These are phyloP conservation scores for Oncorhynchus masou DNA, from an alignment of 2,113 vertebrate species.

Conservation along the genomic window DNA sequence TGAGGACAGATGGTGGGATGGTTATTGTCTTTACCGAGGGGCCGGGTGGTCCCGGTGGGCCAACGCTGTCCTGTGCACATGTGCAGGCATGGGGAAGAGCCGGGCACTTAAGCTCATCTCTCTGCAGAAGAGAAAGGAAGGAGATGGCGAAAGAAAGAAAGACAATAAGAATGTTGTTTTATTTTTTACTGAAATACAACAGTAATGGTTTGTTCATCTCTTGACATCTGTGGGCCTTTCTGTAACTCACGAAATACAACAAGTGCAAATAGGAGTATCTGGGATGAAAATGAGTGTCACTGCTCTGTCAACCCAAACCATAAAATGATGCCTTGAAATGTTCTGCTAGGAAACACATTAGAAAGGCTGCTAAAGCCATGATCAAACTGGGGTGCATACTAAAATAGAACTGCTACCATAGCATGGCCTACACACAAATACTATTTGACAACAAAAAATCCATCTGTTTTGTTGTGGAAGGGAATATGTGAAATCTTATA, in stretches of 20 bases:
- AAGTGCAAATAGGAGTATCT: not conserved
- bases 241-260: not conserved
- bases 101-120: constrained; percentile 96
- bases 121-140: constrained; percentile 69
- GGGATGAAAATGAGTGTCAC: constrained; percentile 6
- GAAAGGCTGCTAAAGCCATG: constrained; percentile 8
- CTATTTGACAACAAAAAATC: constrained; percentile 24
- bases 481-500: constrained; percentile 20
- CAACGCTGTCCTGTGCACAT: constrained; percentile 92
- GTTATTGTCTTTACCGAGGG: constrained; percentile 82
- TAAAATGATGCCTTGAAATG: not conserved
- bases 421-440: constrained; percentile 13
- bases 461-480: constrained; percentile 6
- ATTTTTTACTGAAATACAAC: not conserved
- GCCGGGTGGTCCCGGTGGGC: constrained; percentile 91
- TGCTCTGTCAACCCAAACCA: constrained; percentile 11
- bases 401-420: not conserved
- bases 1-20: not conserved
- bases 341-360: constrained; percentile 14
- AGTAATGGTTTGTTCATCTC: constrained; percentile 5
- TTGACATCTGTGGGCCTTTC: constrained; percentile 9
- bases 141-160: constrained; percentile 15
- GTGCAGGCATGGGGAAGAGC: constrained; percentile 95
- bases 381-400: constrained; percentile 5
- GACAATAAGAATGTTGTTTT: not conserved